phyloP scores from a whole-genome alignment of 1,140 invertebrate genomes.

The Bombus confusus region DNA sequence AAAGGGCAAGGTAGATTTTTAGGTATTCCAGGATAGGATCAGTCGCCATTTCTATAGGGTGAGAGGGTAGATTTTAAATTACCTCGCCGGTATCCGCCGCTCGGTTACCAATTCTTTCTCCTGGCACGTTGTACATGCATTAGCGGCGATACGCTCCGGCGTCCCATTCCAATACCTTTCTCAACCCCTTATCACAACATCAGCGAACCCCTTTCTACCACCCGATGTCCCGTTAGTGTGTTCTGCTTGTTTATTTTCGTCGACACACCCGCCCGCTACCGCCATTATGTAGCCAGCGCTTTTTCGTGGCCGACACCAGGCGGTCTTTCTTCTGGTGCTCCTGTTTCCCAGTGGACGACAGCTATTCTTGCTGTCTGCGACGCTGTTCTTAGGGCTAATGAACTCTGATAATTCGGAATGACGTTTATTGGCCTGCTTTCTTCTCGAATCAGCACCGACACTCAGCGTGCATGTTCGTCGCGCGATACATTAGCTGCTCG shows the following conservation, averaged over 20 bases:
- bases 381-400: slow-evolving; percentile 32
- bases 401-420: slow-evolving; percentile 34
- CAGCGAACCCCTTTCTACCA: background rate
- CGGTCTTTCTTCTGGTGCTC: slow-evolving; percentile 12
- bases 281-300: slow-evolving; percentile 24
- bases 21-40: background rate
- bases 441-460: slow-evolving; percentile 26
- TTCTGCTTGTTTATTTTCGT: slow-evolving; percentile 38
- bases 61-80: slow-evolving; percentile 37
- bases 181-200: background rate
- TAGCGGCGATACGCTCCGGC: slow-evolving; percentile 40
- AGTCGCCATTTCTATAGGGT: background rate
- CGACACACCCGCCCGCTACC: background rate
- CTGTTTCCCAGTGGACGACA: background rate
- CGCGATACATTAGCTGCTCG: too few relatives aligned
- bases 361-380: background rate
- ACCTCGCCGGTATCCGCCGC: slow-evolving; percentile 11
- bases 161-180: background rate
- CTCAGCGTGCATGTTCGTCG: background rate
- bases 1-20: background rate
- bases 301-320: background rate
- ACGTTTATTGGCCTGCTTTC: slow-evolving; percentile 23
- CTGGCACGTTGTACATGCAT: slow-evolving; percentile 51
- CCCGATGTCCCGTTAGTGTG: background rate
- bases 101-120: slow-evolving; percentile 41